Evolutionary conservation across 53 echinoderm and acorn worm genomes (phyloP), one percentile per base, ranked within the genome.

Genomic region (Temnopleurus reevesii): DNA sequence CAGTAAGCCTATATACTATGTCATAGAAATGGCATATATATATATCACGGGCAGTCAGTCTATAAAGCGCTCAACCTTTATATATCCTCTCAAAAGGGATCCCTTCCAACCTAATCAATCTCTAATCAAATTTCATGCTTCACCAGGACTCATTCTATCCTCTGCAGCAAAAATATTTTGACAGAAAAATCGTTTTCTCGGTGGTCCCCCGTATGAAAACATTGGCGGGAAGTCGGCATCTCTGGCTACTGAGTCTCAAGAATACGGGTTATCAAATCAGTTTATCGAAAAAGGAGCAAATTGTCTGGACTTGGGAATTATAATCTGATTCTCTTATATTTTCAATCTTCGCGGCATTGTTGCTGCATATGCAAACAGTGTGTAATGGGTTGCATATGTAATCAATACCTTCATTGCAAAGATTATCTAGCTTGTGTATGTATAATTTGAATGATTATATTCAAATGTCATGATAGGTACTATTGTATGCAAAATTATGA

Each of bases 61-160:
- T 24, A 33, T 34, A 30, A 83, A 33, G 46, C 54, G 18, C 21
- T 18, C 31, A 81, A 21, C 49, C 46, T 53, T 81, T 81, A n/a
- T n/a, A n/a, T 81, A 53, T 81, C 54, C 54, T 36, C 56, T 35
- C 38, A 35, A 55, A 47, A 79, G 55, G 83, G 83, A 55, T 38
- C 77, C n/a, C 34, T 80, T 55, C 36, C 54, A 55, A 83, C 54
- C 83, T 83, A 83, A 83, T 83, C 83, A 83, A 83, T 54, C 55
- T 19, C 83, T 83, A 83, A 83, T 83, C 54, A 83, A 49, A 83
- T 83, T 36, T 83, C 83, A 53, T 53, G 55, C 83, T 79, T 36
- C 83, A 83, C 53, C 55, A 33, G 21, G 35, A 49, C 54, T 83
- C 55, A 83, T 83, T 55, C 83, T 83, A 55, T 38, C 83, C 83